Percentiles rank a stretch among this genome's conserved stretches.
Conservation (phyloP, 1,140 invertebrate species). For the Sycophila sp. region DNA sequence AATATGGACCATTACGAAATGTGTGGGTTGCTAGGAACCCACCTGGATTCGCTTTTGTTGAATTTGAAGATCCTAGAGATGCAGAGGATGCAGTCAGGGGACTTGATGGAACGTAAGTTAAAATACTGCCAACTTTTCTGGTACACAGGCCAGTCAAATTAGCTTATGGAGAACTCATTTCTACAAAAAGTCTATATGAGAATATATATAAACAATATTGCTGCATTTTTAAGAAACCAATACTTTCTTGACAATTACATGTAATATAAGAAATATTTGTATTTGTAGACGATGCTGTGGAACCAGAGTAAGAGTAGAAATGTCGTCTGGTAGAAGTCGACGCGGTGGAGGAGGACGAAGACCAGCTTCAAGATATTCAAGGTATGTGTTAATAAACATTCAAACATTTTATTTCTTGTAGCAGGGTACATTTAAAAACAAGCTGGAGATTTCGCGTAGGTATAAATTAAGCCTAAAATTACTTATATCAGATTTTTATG, state of each 20-base stretch:
- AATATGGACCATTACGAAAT: conserved; percentile 94
- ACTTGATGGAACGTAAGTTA: conserved; percentile 91
- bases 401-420: conserved; percentile 45
- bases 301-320: conserved; percentile 84
- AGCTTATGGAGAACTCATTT: too few species aligned
- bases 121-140: too few species aligned
- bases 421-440: conserved; percentile 3
- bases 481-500: too few species aligned
- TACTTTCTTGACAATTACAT: neutral
- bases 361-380: conserved; percentile 63
- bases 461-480: too few species aligned
- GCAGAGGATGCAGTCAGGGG: conserved; percentile 96
- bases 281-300: conserved; percentile 80
- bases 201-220: too few species aligned
- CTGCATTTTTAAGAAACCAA: neutral
- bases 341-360: conserved; percentile 73
- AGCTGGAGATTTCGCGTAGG: conserved; percentile 10
- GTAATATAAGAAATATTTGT: conserved; percentile 2
- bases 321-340: conserved; percentile 86
- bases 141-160: too few species aligned
- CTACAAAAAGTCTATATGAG: too few species aligned
- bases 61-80: conserved; percentile 97
- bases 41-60: conserved; percentile 96
- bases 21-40: conserved; percentile 97
- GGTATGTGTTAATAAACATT: too few species aligned